Evolutionary conservation across 2,797 vertebrate species (phyloP), one percentile per base, ranked within the genome.

Genomic region (Ataeniobius toweri): DNA sequence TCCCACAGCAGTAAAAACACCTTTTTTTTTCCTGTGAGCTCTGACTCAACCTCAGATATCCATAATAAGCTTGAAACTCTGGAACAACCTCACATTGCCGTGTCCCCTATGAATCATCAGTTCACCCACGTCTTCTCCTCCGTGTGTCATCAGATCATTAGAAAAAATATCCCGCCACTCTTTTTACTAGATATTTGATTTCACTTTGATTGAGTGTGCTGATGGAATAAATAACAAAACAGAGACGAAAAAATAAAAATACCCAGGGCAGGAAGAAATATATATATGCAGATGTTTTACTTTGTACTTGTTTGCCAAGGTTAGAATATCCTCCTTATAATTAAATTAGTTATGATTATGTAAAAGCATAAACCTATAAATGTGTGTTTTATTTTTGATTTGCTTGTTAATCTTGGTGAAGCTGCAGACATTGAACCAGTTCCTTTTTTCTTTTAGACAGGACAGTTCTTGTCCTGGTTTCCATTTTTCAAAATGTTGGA

Each of bases 61-160:
- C 85, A 85, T 75, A 81, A 80, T 18, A 26, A 80, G 73, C 84
- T 79, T 76, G 26, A 82, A 85, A 86, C 83, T 84, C 80, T 56
- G 74, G 20, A 74, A 24, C 81, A 77, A 87, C 89, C 89, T 88
- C 44, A 0, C 84, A 75, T 85, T 86, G 78, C 83, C 24, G 24
- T 69, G 76, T 75, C 75, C 56, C 68, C 76, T 7, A 75, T 93
- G 91, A 93, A 79, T 93, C 88, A 91, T 80, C 86, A 73, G 82
- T 85, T 86, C 90, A 83, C 91, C 92, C 92, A 92, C 92, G 77
- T 86, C 81, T 89, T 77, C 75, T 85, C 41, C 81, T 41, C 79
- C 75, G 78, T 86, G 84, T 83, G 81, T 91, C 88, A 88, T 80
- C 78, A 80, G 74, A 87, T 80, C 68, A 80, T 85, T 74, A 82